Conservation (phyloP, 2,113 vertebrate species). For the Lethenteron reissneri region DNA sequence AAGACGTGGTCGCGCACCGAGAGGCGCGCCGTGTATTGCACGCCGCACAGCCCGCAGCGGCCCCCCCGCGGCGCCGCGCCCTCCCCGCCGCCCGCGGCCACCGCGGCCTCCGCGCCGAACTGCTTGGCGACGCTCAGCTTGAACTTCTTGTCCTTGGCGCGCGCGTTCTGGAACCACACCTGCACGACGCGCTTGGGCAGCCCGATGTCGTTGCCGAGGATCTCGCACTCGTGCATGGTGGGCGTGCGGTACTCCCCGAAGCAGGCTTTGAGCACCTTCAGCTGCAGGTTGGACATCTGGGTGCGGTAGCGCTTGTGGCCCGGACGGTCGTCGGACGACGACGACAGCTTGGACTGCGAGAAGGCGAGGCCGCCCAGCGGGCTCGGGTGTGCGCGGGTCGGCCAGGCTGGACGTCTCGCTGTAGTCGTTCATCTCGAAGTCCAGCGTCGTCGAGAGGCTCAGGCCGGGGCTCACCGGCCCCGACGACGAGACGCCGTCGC, state of each 20-base stretch:
- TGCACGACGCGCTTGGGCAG: conserved; percentile 94
- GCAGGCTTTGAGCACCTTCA: conserved; percentile 94
- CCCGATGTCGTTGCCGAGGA: conserved; percentile 87
- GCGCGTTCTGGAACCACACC: conserved; percentile 97
- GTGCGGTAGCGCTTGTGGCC: conserved; percentile 92
- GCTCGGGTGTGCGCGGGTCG: conserved; percentile 69
- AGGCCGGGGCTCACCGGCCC: conserved; percentile 1
- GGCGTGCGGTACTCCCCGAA: conserved; percentile 98
- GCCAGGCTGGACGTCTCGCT: conserved; percentile 90
- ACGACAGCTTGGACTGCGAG: conserved; percentile 53
- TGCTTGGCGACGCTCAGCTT: conserved; percentile 98
- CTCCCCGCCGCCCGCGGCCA: conserved; percentile 59
- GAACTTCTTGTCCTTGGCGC: conserved; percentile 98
- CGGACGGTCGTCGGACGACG: conserved; percentile 37
- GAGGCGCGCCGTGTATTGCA: conserved; percentile 88
- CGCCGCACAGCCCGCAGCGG: conserved; percentile 52
- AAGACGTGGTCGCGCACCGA: conserved; percentile 97
- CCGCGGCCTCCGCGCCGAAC: conserved; percentile 80
- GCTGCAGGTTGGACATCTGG: conserved; percentile 96
- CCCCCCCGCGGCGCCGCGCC: conserved; percentile 18
- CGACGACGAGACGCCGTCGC: conserved; percentile 33
- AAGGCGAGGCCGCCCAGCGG: conserved; percentile 56
- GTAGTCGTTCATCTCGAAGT: conserved; percentile 26
- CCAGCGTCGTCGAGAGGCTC: neutral
- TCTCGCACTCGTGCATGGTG: conserved; percentile 98